phyloP scores from a whole-genome alignment of 2,888 invertebrate genomes.

The Athalia rosae region DNA sequence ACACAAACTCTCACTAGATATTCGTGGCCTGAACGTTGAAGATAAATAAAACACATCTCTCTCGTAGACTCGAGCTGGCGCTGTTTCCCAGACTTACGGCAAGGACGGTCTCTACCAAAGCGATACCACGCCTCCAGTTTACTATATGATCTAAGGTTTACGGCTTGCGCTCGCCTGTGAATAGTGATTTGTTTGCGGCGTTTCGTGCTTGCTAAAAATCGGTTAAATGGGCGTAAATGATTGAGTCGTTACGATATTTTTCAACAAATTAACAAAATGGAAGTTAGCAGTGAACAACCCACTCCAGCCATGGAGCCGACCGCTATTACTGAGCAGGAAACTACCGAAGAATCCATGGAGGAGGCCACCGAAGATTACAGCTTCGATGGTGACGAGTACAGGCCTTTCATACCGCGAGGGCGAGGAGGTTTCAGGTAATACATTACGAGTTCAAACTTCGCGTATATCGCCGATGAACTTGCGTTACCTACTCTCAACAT shows the following conservation, averaged over 20 bases:
- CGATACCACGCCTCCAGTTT: constrained; percentile 14
- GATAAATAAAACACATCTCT: not conserved
- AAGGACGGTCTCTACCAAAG: too few relatives aligned
- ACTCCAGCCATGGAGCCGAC: constrained; percentile 37
- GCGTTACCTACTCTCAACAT: not conserved
- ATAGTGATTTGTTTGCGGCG: constrained; percentile 64
- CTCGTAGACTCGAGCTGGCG: not conserved
- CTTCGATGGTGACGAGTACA: constrained; percentile 73
- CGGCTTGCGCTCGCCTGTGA: constrained; percentile 8
- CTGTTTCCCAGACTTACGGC: too few relatives aligned
- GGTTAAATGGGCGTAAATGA: constrained; percentile 33
- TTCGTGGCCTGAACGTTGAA: not conserved
- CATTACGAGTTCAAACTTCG: not conserved
- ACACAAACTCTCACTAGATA: constrained; percentile 4
- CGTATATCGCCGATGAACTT: not conserved
- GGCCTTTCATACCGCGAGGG: constrained; percentile 74
- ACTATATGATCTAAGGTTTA: too few relatives aligned
- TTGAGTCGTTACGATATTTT: not conserved
- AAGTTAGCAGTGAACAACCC: constrained; percentile 39
- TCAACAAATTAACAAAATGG: constrained; percentile 24
- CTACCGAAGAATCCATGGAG: constrained; percentile 39
- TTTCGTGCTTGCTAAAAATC: constrained; percentile 46
- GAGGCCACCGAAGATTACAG: constrained; percentile 65
- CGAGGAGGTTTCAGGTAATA: constrained; percentile 75
- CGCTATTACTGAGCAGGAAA: constrained; percentile 25